Base-by-base conservation (phyloP, 2,113 vertebrate genomes). In the Sylvicapra grimmia region DNA sequence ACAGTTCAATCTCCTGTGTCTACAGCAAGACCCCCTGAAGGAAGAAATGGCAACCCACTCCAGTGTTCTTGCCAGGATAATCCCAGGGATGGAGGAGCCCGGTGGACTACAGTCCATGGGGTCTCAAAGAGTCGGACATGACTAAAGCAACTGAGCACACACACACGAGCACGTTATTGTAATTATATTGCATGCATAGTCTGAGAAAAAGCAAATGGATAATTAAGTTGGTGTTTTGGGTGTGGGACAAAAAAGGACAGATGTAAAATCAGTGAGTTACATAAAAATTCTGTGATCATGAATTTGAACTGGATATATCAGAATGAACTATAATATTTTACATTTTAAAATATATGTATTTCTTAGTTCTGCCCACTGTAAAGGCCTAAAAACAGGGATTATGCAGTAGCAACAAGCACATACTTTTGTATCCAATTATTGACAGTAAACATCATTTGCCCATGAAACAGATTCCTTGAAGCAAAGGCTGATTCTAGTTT, bases 131-230 rank as follows among this genome's bases (percentile, higher is more conserved):
- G 72, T 77, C 1, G 3, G 72, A 44, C 23, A 14, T 44, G 6
- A 77, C 40, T 77, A 44, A 44, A 44, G 40, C 12, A 27, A 77
- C 40, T 44, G 72, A 77, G 72, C 40, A 44, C 23, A 7, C 23
- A 77, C 72, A 77, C 40, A 8, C 1, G 13, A 44, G 40, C 72
- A 44, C 40, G 14, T 6, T 82, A 33, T 49, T 80, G 4, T 49
- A 49, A 80, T 49, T 49, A n/a, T 90, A 11, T 36, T 92, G 86
- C 51, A 96, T 63, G 6, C 27, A 77, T 6, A 75, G 54, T 82
- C 13, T 91, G 33, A 93, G 65, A 98, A 96, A 61, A 85, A 93
- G 40, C 9, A 94, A 96, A 91, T 84, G 31, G 86, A 58, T 84
- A 86, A 44, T 86, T 53, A 90, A 84, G 5, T 63, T 85, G 47